Base-by-base conservation (phyloP, 2,888 invertebrate species). In the Camponotus fellah region DNA sequence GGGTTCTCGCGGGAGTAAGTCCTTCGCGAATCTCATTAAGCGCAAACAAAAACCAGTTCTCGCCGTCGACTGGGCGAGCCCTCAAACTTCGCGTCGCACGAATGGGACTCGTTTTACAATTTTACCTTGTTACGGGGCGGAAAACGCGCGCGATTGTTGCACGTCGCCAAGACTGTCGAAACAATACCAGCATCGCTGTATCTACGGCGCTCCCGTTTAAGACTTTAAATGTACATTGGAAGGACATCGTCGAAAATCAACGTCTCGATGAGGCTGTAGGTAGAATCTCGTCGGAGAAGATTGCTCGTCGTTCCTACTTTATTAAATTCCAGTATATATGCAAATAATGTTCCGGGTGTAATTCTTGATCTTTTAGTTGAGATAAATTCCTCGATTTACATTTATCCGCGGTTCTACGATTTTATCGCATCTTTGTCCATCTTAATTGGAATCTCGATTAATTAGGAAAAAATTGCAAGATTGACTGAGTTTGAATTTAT, bases 11-110 rank as follows among this genome's bases (percentile, higher is more conserved):
- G 49, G 49, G 69, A 80, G 68, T 75, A 71, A 53, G n/a, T 53
- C n/a, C n/a, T 53, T 6, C n/a, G 53, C 53, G 80, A 85, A 85
- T 85, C 85, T 85, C 85, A 83, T 85, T 85, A 85, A 85, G 49
- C 68, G 75, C 75, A 71, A 83, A 85, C 85, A 85, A 85, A 85
- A 83, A 80, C 83, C 72, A n/a, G 17, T 72, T 46, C n/a, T 49
- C 62, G 56, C 46, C 66, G 65, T 37, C 43, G 58, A 56, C 32
- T 53, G 60, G 34, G 62, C 0, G 71, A 32, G 32, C 14, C 66
- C 76, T 69, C 64, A 56, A 77, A 77, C 82, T 79, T 82, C 32
- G 72, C 60, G 71, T 56, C 37, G 40, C 12, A 46, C 64, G 26
- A 26, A 62, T 6, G 17, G 53, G 62, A 40, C 40, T 72, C 60